phyloP scores from a whole-genome alignment of 2,888 invertebrate species.

The Pterostichus niger region DNA sequence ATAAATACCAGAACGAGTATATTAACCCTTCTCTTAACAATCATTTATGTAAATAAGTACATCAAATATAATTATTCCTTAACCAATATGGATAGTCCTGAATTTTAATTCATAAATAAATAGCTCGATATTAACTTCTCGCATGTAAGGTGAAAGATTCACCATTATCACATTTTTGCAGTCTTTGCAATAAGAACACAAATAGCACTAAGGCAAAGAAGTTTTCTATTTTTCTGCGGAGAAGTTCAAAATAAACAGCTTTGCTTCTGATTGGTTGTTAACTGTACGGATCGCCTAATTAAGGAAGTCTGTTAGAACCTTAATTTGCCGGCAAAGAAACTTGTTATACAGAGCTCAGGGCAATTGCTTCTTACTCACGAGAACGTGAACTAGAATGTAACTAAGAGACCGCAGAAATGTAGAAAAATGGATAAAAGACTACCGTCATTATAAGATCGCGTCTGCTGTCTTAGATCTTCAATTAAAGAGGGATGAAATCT shows the following conservation, averaged over 20 bases:
- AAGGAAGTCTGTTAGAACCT: constrained; percentile 47
- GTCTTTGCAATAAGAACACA: no score
- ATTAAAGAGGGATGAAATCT: constrained; percentile 13
- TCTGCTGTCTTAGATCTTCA: constrained; percentile 20
- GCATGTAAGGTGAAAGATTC: not conserved
- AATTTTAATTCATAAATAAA: constrained; percentile 27
- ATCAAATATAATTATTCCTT: constrained; percentile 16
- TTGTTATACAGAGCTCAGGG: constrained; percentile 54
- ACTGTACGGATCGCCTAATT: constrained; percentile 43
- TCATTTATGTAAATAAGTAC: constrained; percentile 52
- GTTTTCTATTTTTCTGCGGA: constrained; percentile 10
- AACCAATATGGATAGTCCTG: constrained; percentile 25
- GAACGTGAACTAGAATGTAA: constrained; percentile 30
- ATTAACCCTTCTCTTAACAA: constrained; percentile 14
- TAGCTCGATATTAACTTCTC: constrained; percentile 14
- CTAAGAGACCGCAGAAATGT: constrained; percentile 30
- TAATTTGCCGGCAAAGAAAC: constrained; percentile 49
- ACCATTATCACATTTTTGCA: constrained; percentile 31
- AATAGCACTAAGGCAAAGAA: not conserved
- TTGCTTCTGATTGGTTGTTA: constrained; percentile 43
- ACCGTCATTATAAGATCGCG: constrained; percentile 16
- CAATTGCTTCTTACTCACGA: constrained; percentile 35
- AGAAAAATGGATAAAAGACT: constrained; percentile 23
- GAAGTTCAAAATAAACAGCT: constrained; percentile 31
- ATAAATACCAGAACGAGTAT: constrained; percentile 45